Evolutionary conservation across 2,113 vertebrate species (phyloP).

Genomic region (Chloebia gouldiae): DNA sequence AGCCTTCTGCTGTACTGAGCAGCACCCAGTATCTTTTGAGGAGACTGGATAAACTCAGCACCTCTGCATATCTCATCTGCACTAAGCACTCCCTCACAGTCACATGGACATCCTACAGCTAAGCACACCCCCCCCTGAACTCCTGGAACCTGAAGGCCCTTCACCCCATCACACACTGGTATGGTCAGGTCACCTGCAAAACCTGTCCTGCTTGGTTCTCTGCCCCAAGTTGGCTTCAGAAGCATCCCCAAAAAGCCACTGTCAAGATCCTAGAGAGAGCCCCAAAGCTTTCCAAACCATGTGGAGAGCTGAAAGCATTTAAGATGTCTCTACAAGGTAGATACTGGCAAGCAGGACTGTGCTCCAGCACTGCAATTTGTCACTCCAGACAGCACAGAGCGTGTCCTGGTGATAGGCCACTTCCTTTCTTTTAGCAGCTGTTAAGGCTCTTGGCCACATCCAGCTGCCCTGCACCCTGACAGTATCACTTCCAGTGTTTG

Average conservation of each 20-base stretch:
- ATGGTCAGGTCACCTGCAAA: not conserved
- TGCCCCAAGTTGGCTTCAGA: not conserved
- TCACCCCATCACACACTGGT: not conserved
- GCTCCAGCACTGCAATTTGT: not conserved
- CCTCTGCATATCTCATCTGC: not conserved
- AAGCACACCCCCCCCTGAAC: not conserved
- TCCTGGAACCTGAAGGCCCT: not conserved
- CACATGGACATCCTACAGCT: not conserved
- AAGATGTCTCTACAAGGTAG: not conserved
- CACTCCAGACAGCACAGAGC: not conserved
- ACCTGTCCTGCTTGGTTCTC: not conserved
- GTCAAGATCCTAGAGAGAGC: not conserved
- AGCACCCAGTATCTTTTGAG: not conserved
- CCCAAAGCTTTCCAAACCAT: not conserved
- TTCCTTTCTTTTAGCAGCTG: constrained; percentile 60
- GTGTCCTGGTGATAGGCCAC: not conserved
- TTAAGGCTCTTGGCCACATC: constrained; percentile 67
- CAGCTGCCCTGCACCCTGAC: constrained; percentile 62
- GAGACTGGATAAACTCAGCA: not conserved
- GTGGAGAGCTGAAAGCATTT: not conserved
- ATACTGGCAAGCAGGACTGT: not conserved
- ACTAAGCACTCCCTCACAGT: not conserved
- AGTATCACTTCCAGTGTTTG: constrained; percentile 71
- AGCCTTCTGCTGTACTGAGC: not conserved
- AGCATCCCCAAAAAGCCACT: not conserved